These are phyloP conservation scores for Himalopsyche japonica DNA, from an alignment of 2,888 invertebrate genomes.

Conservation along the genomic window DNA sequence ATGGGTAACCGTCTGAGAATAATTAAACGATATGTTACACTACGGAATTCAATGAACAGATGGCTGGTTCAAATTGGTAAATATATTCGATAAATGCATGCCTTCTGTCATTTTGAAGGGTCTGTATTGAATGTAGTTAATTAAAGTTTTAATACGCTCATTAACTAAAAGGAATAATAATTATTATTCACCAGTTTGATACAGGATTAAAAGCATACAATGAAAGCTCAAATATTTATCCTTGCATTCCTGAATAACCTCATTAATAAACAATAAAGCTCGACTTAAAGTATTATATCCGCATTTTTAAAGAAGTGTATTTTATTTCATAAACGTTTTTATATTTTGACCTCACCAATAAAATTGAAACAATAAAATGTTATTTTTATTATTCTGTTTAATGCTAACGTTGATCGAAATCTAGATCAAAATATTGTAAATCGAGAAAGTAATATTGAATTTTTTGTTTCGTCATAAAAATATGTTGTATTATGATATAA, in stretches of 20 bases:
- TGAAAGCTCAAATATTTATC: not conserved
- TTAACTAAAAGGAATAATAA: conserved; percentile 30
- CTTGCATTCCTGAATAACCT: not conserved
- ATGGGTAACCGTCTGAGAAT: not conserved
- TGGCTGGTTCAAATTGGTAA: not conserved
- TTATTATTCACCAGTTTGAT: conserved; percentile 18
- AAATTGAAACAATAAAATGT: no score
- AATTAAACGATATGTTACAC: not conserved
- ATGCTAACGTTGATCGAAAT: no score
- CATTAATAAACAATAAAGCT: not conserved
- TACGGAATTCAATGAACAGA: not conserved
- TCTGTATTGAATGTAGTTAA: conserved; percentile 19
- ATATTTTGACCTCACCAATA: no score
- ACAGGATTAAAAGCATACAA: not conserved
- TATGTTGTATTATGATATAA: no score
- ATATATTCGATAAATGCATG: not conserved
- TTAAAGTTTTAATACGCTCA: conserved; percentile 32
- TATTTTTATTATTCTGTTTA: no score
- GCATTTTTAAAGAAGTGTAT: no score
- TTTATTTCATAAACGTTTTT: no score
- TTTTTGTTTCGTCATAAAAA: no score
- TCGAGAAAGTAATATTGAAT: no score
- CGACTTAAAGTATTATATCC: no score
- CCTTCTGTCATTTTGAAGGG: not conserved
- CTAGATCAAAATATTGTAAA: no score